These are phyloP conservation scores for Sesamia inferens DNA, from an alignment of 2,888 invertebrate species.

Conservation along the genomic window DNA sequence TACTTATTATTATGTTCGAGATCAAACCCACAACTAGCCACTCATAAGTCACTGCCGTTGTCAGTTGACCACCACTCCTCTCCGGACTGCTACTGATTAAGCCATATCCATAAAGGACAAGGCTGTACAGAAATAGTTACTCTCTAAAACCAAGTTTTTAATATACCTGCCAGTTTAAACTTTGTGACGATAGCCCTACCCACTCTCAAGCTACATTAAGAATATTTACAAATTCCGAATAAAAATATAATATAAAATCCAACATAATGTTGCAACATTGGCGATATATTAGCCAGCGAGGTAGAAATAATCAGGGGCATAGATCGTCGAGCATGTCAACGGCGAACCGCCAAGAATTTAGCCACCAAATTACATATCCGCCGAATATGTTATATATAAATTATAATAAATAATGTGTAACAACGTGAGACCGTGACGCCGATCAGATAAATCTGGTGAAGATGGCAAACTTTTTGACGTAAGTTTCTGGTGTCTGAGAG, in stretches of 20 bases:
- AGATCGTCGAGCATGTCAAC: conserved; percentile 72
- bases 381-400: conserved; percentile 57
- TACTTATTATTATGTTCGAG: too few relatives aligned
- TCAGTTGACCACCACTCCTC: too few relatives aligned
- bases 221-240: conserved; percentile 27
- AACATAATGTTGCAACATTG: conserved; percentile 61
- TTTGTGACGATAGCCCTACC: neutral
- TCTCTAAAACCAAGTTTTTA: neutral
- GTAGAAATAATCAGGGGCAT: conserved; percentile 76
- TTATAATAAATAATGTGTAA: conserved; percentile 58
- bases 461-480: conserved; percentile 41
- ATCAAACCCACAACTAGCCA: too few relatives aligned
- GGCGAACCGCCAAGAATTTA: conserved; percentile 80
- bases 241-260: conserved; percentile 38
- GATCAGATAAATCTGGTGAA: conserved; percentile 50
- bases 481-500: conserved; percentile 14
- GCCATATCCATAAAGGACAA: neutral
- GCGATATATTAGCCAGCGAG: conserved; percentile 64
- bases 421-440: conserved; percentile 51
- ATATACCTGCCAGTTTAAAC: neutral
- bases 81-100: neutral
- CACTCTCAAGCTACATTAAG: conserved; percentile 1
- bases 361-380: conserved; percentile 80
- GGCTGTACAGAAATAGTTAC: neutral
- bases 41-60: too few relatives aligned